Base-by-base conservation (phyloP, 2,888 invertebrate genomes). In the Meloe dianella region DNA sequence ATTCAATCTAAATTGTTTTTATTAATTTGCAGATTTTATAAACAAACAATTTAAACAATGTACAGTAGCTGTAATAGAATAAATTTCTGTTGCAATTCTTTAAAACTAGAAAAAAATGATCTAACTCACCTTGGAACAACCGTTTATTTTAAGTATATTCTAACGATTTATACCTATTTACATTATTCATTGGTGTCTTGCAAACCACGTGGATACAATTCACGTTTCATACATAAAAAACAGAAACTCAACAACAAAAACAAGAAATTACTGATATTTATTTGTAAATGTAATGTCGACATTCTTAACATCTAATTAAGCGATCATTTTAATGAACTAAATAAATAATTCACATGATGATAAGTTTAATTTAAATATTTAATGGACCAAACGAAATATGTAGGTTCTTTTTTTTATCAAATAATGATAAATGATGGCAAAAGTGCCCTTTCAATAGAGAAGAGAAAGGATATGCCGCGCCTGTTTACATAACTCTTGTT, bases 391-490 rank as follows among this genome's bases (percentile, higher is more conserved):
- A 47, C 47, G 8, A 47, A 20, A 47, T 41, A n/a, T 6, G 3
- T 41, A 7, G n/a, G 9, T 20, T 9, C n/a, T 10, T 47, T 20
- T 12, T 20, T 17, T 4, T 41, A 4, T 6, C 3, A 20, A 47
- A 47, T 47, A 22, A 47, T 54, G 54, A 54, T 54, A 14, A 54
- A 54, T 24, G 54, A 54, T 54, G 54, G 54, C 54, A 54, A 54
- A 54, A 54, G 54, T 54, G 54, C 54, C 54, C 54, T 54, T 54
- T 54, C 24, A 24, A 41, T 17, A 47, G 54, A 24, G 54, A 54
- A 54, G 54, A 54, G 54, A 54, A 54, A 54, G 54, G 54, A 54
- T 54, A 54, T 54, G 54, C 54, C 54, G 54, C 54, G 24, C 54
- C 54, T 54, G 54, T 54, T 54, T 54, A 54, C 54, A 54, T 54